Conservation (phyloP, 2,113 vertebrate species). For the Eonycteris spelaea region DNA sequence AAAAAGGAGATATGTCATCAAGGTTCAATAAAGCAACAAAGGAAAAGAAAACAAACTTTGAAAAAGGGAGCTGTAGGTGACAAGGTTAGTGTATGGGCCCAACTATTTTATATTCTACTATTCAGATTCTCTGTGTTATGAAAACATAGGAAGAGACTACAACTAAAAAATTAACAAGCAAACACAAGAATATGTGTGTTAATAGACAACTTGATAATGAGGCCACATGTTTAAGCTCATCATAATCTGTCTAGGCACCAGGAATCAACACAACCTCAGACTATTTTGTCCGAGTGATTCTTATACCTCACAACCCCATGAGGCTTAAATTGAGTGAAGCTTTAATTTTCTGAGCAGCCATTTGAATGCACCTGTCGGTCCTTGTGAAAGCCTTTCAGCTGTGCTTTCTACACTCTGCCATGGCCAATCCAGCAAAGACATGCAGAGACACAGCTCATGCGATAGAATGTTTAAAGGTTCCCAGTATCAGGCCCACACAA, state of each 20-base stretch:
- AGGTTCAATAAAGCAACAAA: neutral
- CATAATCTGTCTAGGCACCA: neutral
- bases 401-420: too few relatives aligned
- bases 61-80: neutral
- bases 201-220: neutral
- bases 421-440: fast-evolving
- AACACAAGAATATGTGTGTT: neutral
- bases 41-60: neutral
- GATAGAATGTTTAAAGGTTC: neutral
- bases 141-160: neutral
- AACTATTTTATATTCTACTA: neutral
- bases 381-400: too few relatives aligned
- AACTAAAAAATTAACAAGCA: neutral
- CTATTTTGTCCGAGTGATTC: neutral
- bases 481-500: neutral
- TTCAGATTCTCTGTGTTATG: neutral
- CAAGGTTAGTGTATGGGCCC: neutral
- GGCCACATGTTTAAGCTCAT: neutral
- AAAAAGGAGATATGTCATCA: neutral
- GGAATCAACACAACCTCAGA: neutral
- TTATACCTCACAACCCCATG: neutral
- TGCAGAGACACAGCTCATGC: fast-evolving
- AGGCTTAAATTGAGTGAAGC: neutral
- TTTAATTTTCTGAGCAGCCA: neutral
- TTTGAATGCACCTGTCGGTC: neutral